Base-by-base conservation (phyloP, 1,140 invertebrate species). In the Aricia agestis region DNA sequence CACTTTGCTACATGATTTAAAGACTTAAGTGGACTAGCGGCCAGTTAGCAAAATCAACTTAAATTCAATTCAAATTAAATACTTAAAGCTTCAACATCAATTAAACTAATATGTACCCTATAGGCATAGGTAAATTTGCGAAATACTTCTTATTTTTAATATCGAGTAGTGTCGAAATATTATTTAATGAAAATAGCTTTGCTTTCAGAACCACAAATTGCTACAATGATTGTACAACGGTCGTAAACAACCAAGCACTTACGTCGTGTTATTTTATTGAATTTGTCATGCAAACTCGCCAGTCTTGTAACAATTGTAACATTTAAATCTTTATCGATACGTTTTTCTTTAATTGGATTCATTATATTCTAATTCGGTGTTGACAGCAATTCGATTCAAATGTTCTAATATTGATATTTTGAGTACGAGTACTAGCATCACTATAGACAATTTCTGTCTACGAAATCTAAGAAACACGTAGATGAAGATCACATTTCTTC, bases 311-410 rank as follows among this genome's bases (percentile, higher is more conserved):
- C 45, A 11, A 52, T 52, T 15, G 45, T 52, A 11, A 52, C 45
- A 52, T 52, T 52, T 52, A 52, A 45, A 52, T 52, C 3, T 52
- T 52, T 52, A 52, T 52, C 45, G 45, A 11, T 52, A 13, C 45
- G 13, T 71, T 70, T 73, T 67, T 70, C 67, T 71, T 58, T 68
- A 74, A 68, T 71, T 66, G 63, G 59, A 71, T 71, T 74, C 69
- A 52, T 61, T 61, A 67, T 63, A 45, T 70, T 57, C 45, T 19
- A n/a, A 52, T 59, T 63, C 66, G 76, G 76, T 77, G 45, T 74
- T 36, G 36, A 36, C 36, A 52, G 3, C 3, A 11, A 52, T 52
- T 52, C 45, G 6, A 13, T 52, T 13, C 45, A 11, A 52, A 52
- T 13, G 9, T 45, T 9, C 32, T 32, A 36, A 7, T 9, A 36